Evolutionary conservation across 2,797 vertebrate species (phyloP).

Genomic region (Alosa sapidissima): DNA sequence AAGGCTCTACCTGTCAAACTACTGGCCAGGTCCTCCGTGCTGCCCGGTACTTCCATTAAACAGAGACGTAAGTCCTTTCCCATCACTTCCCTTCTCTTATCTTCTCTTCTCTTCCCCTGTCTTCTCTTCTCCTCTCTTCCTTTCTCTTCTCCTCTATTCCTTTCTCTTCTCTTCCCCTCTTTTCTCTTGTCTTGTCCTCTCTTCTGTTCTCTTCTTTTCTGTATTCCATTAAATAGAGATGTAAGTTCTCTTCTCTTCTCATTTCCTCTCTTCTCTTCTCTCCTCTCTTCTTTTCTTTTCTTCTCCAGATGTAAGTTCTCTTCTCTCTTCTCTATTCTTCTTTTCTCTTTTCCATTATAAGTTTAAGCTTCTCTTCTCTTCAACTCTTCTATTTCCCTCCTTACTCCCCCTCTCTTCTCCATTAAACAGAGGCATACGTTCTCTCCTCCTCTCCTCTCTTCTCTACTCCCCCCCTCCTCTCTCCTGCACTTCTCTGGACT

Average conservation of each 20-base stretch:
- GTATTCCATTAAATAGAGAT: no score
- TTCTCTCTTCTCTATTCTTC: neutral
- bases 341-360: no score
- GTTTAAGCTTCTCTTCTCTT: neutral
- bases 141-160: neutral
- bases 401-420: neutral
- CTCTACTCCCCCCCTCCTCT: neutral
- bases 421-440: no score
- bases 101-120: neutral
- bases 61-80: slow-evolving; percentile 77
- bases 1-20: slow-evolving; percentile 88
- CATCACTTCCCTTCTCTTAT: neutral
- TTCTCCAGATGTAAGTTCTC: neutral
- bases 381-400: neutral
- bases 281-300: neutral
- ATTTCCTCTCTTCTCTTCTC: neutral
- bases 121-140: neutral
- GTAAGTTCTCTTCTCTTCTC: neutral
- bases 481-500: neutral
- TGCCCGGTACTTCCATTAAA: slow-evolving; percentile 78
- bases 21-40: slow-evolving; percentile 75
- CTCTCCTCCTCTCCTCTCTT: neutral
- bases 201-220: neutral
- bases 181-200: neutral
- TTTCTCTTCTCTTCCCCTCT: neutral